These are phyloP conservation scores for Nerophis ophidion DNA, from an alignment of 2,113 vertebrate species.

Conservation along the genomic window DNA sequence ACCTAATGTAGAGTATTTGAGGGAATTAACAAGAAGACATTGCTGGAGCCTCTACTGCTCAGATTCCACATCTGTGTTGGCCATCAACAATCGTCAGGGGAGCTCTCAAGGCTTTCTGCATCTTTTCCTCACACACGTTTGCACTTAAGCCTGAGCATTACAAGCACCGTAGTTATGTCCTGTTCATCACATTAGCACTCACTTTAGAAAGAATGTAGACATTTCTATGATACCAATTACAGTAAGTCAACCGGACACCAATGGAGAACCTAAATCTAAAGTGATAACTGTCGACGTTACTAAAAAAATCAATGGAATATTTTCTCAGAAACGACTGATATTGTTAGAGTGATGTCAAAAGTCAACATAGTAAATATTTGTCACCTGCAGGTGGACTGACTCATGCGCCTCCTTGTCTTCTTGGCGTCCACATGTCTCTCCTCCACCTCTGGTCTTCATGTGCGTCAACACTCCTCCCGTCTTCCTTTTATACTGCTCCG, in stretches of 20 bases:
- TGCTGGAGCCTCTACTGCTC: conserved; percentile 41
- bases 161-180: background rate
- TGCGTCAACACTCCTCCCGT: conserved; percentile 33
- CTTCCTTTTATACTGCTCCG: conserved; percentile 44
- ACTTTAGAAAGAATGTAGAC: background rate
- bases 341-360: background rate
- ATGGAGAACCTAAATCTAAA: background rate
- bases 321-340: background rate
- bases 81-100: conserved; percentile 62
- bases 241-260: background rate
- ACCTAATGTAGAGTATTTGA: background rate
- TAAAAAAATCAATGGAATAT: background rate
- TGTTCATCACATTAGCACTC: background rate
- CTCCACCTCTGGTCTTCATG: conserved; percentile 22
- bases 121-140: conserved; percentile 30
- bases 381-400: conserved; percentile 35
- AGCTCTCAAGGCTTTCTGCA: conserved; percentile 58
- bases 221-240: background rate
- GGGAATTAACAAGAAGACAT: background rate
- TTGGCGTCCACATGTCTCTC: conserved; percentile 34
- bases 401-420: background rate
- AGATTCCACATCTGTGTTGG: conserved; percentile 70
- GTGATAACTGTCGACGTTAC: background rate
- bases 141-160: background rate
- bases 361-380: background rate